Conservation (phyloP, 2,888 invertebrate species). For the Clostera curtula region DNA sequence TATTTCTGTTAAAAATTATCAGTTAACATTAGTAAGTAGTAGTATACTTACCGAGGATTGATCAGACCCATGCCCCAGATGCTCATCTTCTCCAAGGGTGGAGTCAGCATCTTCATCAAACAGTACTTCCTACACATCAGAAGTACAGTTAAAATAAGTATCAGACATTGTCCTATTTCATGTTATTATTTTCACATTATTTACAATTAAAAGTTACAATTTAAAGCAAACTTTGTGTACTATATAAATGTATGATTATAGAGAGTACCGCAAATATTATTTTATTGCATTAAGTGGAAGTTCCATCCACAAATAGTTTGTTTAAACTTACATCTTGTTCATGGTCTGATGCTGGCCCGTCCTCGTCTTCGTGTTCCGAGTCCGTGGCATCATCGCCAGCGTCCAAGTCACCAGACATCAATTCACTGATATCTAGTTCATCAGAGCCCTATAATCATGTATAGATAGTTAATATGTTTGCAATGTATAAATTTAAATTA, state of each 20-base stretch:
- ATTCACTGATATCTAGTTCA: slow-evolving; percentile 30
- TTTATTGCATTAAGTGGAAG: no score
- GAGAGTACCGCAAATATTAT: no score
- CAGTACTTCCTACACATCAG: slow-evolving; percentile 48
- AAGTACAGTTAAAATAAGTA: no score
- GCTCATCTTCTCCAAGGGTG: slow-evolving; percentile 46
- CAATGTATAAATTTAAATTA: no score
- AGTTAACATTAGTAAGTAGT: background rate
- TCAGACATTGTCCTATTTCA: no score
- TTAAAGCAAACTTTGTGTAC: no score
- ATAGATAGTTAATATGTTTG: no score
- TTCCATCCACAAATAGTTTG: no score
- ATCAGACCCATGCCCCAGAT: slow-evolving; percentile 26
- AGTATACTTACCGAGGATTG: slow-evolving; percentile 47
- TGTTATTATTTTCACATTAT: no score
- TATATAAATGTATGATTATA: no score
- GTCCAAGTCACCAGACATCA: slow-evolving; percentile 40
- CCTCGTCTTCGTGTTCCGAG: slow-evolving; percentile 60
- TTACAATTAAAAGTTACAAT: no score
- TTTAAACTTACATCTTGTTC: slow-evolving; percentile 54
- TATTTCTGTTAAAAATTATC: slow-evolving; percentile 1
- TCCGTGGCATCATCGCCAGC: slow-evolving; percentile 45
- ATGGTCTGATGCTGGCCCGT: slow-evolving; percentile 49
- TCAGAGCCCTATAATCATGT: no score
- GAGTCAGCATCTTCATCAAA: slow-evolving; percentile 75